Conservation (phyloP, 1,140 invertebrate genomes). For the Orius insidiosus region DNA sequence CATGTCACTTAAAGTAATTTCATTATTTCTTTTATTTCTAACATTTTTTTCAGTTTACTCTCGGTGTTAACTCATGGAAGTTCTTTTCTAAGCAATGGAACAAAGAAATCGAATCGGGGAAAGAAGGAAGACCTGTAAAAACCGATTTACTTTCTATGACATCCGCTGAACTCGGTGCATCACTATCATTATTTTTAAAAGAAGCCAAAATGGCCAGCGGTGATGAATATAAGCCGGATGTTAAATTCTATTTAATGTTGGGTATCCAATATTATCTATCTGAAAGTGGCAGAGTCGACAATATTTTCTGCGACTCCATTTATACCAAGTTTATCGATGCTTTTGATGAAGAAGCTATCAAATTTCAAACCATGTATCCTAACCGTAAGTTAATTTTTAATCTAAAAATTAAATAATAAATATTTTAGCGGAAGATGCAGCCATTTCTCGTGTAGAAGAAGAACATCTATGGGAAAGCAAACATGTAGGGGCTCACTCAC, state of each 20-base stretch:
- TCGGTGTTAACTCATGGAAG: slow-evolving; percentile 70
- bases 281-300: slow-evolving; percentile 83
- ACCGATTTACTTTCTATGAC: slow-evolving; percentile 73
- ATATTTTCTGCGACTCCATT: slow-evolving; percentile 84
- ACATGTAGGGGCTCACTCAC: slow-evolving; percentile 85
- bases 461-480: slow-evolving; percentile 89
- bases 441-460: slow-evolving; percentile 79
- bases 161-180: slow-evolving; percentile 77
- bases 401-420: slow-evolving; percentile 20
- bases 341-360: slow-evolving; percentile 70
- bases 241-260: slow-evolving; percentile 83
- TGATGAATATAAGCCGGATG: slow-evolving; percentile 76
- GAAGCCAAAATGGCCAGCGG: slow-evolving; percentile 78
- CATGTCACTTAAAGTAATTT: slow-evolving; percentile 17
- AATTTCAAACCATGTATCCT: slow-evolving; percentile 30
- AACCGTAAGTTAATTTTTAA: neutral
- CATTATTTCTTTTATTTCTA: too few relatives aligned
- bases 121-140: slow-evolving; percentile 63
- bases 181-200: slow-evolving; percentile 77
- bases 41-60: too few relatives aligned
- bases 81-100: slow-evolving; percentile 73
- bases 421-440: slow-evolving; percentile 49
- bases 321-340: slow-evolving; percentile 84
- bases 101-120: slow-evolving; percentile 55
- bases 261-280: slow-evolving; percentile 90